Evolutionary conservation across 2,113 vertebrate species (phyloP), one percentile per base, ranked within the genome.

Genomic region (Larimichthys polyactis): DNA sequence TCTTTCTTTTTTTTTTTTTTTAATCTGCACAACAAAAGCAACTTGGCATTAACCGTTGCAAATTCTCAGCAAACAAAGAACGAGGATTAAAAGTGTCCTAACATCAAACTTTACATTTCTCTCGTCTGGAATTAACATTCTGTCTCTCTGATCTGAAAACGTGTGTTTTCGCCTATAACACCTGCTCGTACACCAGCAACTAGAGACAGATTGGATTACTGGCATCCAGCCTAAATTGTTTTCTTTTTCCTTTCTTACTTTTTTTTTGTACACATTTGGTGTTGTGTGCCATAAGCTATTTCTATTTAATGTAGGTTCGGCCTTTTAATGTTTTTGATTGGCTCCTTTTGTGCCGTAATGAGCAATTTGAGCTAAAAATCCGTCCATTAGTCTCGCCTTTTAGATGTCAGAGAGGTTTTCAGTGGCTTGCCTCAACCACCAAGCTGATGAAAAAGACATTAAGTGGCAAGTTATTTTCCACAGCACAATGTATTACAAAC

Each of bases 91-190:
- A 85, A 84, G 78, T 79, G 66, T 85, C 70, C 70, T 88, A 85
- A 92, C 90, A 78, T 88, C 64, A 64, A 54, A 87, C 40, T 85
- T 82, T 79, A 84, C 85, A 68, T 67, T 75, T 82, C 71, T 89
- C 58, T 63, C 59, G 71, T 81, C 80, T 85, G 59, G 83, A 79
- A 86, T 90, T 77, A 92, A 92, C 84, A 74, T 73, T 79, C 73
- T 55, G 32, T 62, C 65, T 78, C 64, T 89, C 71, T 87, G 67
- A 89, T 91, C 80, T 83, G 27, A 83, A 71, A 14, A 14, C 1
- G 3, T 77, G 59, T 82, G 55, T 66, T 78, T 73, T 59, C 0
- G 7, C 67, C 67, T 72, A 1, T 17, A 85, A 89, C 90, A 80
- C 79, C 87, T 85, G 62, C 75, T 78, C 77, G 58, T 72, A 54